Conservation (phyloP, 1,140 invertebrate genomes). For the Danaus melanippus region DNA sequence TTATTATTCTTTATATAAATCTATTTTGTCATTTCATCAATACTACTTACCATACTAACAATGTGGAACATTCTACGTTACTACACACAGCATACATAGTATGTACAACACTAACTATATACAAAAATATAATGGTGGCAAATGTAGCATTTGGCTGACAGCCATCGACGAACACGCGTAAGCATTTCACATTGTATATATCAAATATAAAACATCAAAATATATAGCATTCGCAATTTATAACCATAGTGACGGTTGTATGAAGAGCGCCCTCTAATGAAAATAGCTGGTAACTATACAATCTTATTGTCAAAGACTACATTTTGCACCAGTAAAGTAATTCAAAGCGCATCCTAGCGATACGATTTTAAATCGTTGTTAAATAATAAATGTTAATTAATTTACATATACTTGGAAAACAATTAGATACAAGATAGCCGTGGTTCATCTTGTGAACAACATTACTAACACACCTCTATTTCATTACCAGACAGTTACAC, state of each 20-base stretch:
- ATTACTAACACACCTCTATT: too few species aligned
- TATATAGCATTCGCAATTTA: constrained; percentile 10
- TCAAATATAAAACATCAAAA: constrained; percentile 18
- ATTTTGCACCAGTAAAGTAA: too few species aligned
- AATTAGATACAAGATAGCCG: too few species aligned
- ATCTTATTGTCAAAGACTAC: constrained; percentile 44
- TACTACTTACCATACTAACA: constrained; percentile 33
- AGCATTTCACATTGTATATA: constrained; percentile 13
- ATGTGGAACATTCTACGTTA: constrained; percentile 58
- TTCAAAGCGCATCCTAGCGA: too few species aligned
- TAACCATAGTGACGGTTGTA: constrained; percentile 14
- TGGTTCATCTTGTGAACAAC: too few species aligned
- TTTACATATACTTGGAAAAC: too few species aligned
- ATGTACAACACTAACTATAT: constrained; percentile 65
- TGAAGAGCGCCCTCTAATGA: constrained; percentile 30
- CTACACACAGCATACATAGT: constrained; percentile 66
- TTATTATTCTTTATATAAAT: neutral
- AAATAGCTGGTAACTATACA: constrained; percentile 48
- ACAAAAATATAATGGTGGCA: constrained; percentile 55
- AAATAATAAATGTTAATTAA: too few species aligned
- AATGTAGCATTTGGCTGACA: constrained; percentile 30
- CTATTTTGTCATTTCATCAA: constrained; percentile 9
- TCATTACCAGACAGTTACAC: too few species aligned
- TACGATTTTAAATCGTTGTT: too few species aligned
- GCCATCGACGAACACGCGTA: constrained; percentile 25